Evolutionary conservation across 2,888 invertebrate species (phyloP).

Genomic region (Eumacrocentrus americanus): DNA sequence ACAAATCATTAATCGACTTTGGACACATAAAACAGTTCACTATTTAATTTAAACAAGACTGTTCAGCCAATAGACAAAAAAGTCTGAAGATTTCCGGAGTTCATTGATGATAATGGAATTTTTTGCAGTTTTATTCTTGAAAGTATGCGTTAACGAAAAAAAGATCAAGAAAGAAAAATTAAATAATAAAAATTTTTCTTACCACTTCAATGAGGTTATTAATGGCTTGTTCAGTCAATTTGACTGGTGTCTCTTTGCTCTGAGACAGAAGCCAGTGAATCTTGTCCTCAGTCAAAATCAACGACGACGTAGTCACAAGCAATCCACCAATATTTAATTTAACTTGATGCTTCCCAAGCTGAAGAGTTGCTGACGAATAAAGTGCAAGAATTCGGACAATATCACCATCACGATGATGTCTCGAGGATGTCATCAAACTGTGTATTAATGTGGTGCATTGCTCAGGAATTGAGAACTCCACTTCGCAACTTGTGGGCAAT

Average conservation of each 20-base stretch:
- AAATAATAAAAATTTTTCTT: slow-evolving; percentile 40
- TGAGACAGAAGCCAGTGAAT: slow-evolving; percentile 62
- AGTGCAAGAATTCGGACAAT: slow-evolving; percentile 59
- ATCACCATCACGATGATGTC: slow-evolving; percentile 54
- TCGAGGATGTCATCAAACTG: slow-evolving; percentile 46
- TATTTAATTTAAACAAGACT: too few species aligned
- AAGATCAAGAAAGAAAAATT: slow-evolving; percentile 11
- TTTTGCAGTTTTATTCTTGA: too few species aligned
- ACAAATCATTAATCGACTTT: too few species aligned
- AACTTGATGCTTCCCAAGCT: slow-evolving; percentile 47
- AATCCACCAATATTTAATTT: slow-evolving; percentile 47
- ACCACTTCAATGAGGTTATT: slow-evolving; percentile 65
- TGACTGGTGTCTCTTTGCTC: slow-evolving; percentile 47
- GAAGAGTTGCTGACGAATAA: slow-evolving; percentile 60
- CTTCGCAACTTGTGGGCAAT: slow-evolving; percentile 61
- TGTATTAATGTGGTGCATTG: slow-evolving; percentile 49
- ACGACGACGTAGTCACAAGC: slow-evolving; percentile 54
- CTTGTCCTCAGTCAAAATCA: slow-evolving; percentile 61
- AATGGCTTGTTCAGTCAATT: slow-evolving; percentile 62
- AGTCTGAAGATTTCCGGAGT: too few species aligned
- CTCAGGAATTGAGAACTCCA: slow-evolving; percentile 56
- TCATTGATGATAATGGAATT: too few species aligned
- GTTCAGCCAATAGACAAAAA: too few species aligned
- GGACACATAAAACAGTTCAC: too few species aligned
- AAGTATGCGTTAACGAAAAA: too few species aligned